Percentiles rank a stretch among this genome's conserved stretches.
These are phyloP conservation scores for Recurvirostra avosetta DNA, from an alignment of 2,113 vertebrate species.

Conservation along the genomic window DNA sequence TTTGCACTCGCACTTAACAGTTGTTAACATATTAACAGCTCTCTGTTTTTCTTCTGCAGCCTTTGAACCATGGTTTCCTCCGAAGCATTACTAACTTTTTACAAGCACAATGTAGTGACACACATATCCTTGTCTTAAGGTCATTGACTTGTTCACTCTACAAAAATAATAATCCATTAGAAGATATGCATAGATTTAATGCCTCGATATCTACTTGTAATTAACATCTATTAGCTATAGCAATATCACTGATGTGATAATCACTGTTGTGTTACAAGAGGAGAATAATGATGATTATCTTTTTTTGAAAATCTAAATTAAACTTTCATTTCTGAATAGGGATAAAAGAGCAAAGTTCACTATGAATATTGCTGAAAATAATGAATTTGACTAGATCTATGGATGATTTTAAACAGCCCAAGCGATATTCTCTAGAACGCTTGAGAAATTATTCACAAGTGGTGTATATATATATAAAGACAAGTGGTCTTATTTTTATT, in stretches of 20 bases:
- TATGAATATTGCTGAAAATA: not conserved
- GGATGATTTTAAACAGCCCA: not conserved
- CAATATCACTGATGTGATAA: not conserved
- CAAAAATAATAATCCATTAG: not conserved
- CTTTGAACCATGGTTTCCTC: not conserved
- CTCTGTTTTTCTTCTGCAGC: not conserved
- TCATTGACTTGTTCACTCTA: not conserved
- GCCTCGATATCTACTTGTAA: not conserved
- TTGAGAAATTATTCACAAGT: not conserved
- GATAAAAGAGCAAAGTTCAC: not conserved
- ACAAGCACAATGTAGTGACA: not conserved
- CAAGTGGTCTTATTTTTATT: not conserved
- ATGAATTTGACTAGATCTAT: not conserved
- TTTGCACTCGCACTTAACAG: not conserved
- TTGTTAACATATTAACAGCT: not conserved
- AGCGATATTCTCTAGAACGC: not conserved
- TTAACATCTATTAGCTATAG: not conserved
- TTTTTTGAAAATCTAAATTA: not conserved
- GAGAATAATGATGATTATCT: not conserved
- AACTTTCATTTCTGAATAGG: not conserved
- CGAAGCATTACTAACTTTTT: not conserved
- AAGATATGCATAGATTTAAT: not conserved
- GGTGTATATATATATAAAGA: too few relatives aligned
- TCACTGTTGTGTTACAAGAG: not conserved
- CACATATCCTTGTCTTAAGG: not conserved